A percentile compares a stretch with the other conserved stretches of the same genome.
Evolutionary conservation across 2,888 invertebrate genomes (phyloP).

Genomic region (Eurytoma adleriae): DNA sequence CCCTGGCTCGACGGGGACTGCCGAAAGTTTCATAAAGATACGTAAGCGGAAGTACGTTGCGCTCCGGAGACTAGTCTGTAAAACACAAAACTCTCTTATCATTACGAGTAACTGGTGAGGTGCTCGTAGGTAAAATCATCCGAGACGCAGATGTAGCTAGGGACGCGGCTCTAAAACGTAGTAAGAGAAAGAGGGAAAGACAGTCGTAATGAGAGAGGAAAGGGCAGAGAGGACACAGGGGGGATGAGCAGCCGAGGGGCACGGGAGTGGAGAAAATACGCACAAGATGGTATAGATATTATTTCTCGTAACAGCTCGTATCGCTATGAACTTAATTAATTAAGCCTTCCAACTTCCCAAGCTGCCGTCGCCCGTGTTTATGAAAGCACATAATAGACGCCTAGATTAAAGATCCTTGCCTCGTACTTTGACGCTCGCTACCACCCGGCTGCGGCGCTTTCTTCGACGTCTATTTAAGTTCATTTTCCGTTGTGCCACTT

Average conservation of each 20-base stretch:
- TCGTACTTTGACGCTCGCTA: slow-evolving; percentile 18
- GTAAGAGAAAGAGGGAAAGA: not conserved
- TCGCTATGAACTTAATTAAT: slow-evolving; percentile 52
- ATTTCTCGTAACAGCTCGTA: slow-evolving; percentile 38
- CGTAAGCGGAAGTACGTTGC: not conserved
- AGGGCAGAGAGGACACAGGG: not conserved
- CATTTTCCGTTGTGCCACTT: slow-evolving; percentile 22
- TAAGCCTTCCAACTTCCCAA: slow-evolving; percentile 39
- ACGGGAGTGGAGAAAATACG: too few species aligned
- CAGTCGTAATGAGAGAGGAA: not conserved
- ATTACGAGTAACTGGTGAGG: slow-evolving; percentile 5
- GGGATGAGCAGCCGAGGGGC: not conserved
- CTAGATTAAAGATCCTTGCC: slow-evolving; percentile 33
- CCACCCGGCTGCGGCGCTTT: not conserved
- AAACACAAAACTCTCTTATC: slow-evolving; percentile 13
- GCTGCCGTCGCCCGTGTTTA: slow-evolving; percentile 22
- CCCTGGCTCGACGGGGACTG: too few species aligned
- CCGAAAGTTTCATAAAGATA: too few species aligned
- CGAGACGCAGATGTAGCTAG: slow-evolving; percentile 24
- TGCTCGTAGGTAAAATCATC: slow-evolving; percentile 32
- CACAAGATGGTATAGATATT: slow-evolving; percentile 36
- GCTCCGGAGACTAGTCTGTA: not conserved
- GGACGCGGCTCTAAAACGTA: not conserved
- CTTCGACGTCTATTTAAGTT: slow-evolving; percentile 19
- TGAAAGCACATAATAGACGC: slow-evolving; percentile 36